These are phyloP conservation scores for Anadara kagoshimensis DNA, from an alignment of 1,140 invertebrate genomes.

Conservation along the genomic window DNA sequence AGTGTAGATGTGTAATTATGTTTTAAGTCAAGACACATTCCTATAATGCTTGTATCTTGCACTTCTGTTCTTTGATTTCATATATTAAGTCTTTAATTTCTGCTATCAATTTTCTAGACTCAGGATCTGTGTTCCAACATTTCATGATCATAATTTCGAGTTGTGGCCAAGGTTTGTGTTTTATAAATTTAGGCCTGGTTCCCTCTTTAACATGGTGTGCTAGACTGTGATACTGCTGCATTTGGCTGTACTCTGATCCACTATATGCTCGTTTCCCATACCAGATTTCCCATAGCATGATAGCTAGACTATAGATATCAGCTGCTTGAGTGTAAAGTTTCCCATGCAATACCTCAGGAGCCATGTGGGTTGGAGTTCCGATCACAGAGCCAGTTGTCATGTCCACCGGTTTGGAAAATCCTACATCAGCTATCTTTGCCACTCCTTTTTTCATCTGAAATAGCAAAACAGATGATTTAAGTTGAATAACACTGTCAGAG, in stretches of 20 bases:
- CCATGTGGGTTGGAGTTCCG: conserved; percentile 34
- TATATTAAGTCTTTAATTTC: no score
- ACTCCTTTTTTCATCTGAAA: conserved; percentile 43
- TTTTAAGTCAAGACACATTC: no score
- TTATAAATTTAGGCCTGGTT: background rate
- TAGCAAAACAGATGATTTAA: no score
- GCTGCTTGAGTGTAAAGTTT: conserved; percentile 31
- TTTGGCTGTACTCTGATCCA: background rate
- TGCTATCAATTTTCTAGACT: no score
- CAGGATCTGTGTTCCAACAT: conserved; percentile 13
- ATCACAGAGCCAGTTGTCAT: conserved; percentile 38
- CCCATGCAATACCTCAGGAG: conserved; percentile 40
- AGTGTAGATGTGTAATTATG: no score
- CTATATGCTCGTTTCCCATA: conserved; percentile 19
- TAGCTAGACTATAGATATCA: conserved; percentile 36
- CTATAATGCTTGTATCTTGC: no score
- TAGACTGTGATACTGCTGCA: background rate
- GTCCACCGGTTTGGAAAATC: conserved; percentile 29
- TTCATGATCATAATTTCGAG: conserved; percentile 19
- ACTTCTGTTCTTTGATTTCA: no score
- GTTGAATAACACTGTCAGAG: no score
- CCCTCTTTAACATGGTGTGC: conserved; percentile 1
- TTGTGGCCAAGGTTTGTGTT: background rate
- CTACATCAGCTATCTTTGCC: conserved; percentile 48
- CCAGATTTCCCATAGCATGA: conserved; percentile 45